phyloP scores from a whole-genome alignment of 2,888 invertebrate genomes.

The Eupithecia exiguata region DNA sequence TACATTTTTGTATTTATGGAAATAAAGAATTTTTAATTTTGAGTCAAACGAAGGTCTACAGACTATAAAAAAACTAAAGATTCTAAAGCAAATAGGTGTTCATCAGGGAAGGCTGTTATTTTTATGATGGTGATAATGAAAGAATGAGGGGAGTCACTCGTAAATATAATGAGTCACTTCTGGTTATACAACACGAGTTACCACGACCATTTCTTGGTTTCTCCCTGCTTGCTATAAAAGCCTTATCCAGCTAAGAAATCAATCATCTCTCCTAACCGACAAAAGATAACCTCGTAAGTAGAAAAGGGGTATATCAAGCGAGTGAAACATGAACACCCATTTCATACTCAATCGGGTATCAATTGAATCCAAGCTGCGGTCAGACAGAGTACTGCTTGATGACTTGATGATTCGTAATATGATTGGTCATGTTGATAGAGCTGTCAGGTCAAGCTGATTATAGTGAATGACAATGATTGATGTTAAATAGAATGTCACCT shows the following conservation, averaged over 20 bases:
- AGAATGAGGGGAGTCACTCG: no score
- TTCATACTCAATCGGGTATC: conserved; percentile 30
- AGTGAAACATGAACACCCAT: conserved; percentile 11
- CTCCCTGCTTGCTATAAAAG: not conserved
- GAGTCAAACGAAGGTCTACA: no score
- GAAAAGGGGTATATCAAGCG: not conserved
- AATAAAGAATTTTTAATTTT: no score
- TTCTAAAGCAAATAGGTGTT: not conserved
- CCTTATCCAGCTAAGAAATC: not conserved
- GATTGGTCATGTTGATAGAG: conserved; percentile 19
- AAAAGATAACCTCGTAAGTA: not conserved
- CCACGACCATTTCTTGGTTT: not conserved
- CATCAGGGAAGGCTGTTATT: no score
- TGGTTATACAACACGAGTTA: not conserved
- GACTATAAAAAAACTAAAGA: no score
- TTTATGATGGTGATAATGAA: no score
- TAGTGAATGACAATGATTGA: conserved; percentile 10
- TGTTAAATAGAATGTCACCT: not conserved
- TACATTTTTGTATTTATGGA: no score
- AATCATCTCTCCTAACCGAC: not conserved
- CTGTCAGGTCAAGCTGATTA: conserved; percentile 4
- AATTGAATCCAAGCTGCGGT: conserved; percentile 28
- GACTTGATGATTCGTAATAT: conserved; percentile 18
- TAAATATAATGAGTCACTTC: no score
- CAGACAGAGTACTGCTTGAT: conserved; percentile 21